Evolutionary conservation across 2,113 vertebrate species (phyloP), one percentile per base, ranked within the genome.

Genomic region (Mus pahari): DNA sequence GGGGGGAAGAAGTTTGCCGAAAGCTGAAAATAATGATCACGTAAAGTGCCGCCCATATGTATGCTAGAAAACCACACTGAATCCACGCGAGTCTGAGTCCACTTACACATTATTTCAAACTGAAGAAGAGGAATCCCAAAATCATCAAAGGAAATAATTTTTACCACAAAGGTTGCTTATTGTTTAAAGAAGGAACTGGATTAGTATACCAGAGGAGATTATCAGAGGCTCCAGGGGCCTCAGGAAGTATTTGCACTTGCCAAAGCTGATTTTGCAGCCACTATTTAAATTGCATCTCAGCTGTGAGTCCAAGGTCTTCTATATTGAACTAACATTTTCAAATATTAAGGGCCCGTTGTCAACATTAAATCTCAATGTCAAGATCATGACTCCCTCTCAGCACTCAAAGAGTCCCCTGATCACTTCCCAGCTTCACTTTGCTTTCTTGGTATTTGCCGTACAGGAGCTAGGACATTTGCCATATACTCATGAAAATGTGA

Each of bases 31-130:
- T 71, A 45, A 10, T 60, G 13, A 14, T 68, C 11, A 39, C 83
- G 53, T 19, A 42, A 53, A 64, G 58, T 39, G 36, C 60, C 28
- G 6, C 10, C 55, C 16, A 83, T 75, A 16, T 36, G 11, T 4
- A 83, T 28, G 13, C 36, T 24, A 26, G 83, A 16, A 33, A 19
- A 19, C 68, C 3, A 48, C 55, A 70, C 20, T 39, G 31, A 84
- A 31, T 42, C 75, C 12, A 24, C 14, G 8, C 48, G 24, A 22
- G 28, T 60, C 28, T 53, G 33, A 92, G 45, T 16, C 26, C 78
- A 17, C 77, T 78, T 79, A 89, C 81, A 84, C 13, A 81, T 83
- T 78, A 90, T 68, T 92, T 78, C 91, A 33, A 68, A 62, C 31
- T 86, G 42, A 90, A 83, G 28, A 74, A 96, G 62, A 96, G 19